These are phyloP conservation scores for Bursaphelenchus mucronatus DNA, from an alignment of 1,140 invertebrate genomes.

Conservation along the genomic window DNA sequence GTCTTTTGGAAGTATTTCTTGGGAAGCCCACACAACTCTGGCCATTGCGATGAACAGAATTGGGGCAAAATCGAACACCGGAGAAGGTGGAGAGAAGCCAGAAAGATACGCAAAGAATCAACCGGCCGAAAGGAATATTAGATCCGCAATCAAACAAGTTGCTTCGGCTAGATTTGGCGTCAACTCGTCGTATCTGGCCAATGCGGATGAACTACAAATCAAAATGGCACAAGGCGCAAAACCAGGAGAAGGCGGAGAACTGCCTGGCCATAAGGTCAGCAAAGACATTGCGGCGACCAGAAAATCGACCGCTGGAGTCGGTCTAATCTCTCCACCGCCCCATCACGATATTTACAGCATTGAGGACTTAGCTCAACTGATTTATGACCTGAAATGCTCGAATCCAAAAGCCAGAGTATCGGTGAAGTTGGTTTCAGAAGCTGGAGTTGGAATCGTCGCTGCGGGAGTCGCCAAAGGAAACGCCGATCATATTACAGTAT, in stretches of 20 bases:
- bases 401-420: slow-evolving; percentile 91
- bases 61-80: slow-evolving; percentile 91
- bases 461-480: slow-evolving; percentile 96
- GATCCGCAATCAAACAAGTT: slow-evolving; percentile 73
- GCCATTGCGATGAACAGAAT: slow-evolving; percentile 95
- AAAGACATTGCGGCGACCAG: slow-evolving; percentile 89
- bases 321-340: slow-evolving; percentile 93
- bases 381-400: slow-evolving; percentile 95
- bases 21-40: slow-evolving; percentile 88
- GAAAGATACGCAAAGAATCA: slow-evolving; percentile 72
- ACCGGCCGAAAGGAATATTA: slow-evolving; percentile 70
- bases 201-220: slow-evolving; percentile 92
- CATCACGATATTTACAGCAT: slow-evolving; percentile 99
- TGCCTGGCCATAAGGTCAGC: slow-evolving; percentile 83
- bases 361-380: slow-evolving; percentile 94
- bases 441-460: slow-evolving; percentile 94
- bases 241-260: slow-evolving; percentile 87
- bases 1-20: slow-evolving; percentile 85
- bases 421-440: slow-evolving; percentile 95
- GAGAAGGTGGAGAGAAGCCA: slow-evolving; percentile 83
- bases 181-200: slow-evolving; percentile 88
- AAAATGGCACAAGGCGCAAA: slow-evolving; percentile 99
- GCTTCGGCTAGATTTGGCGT: slow-evolving; percentile 96
- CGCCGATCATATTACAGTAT: slow-evolving; percentile 95
- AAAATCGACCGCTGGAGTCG: slow-evolving; percentile 93